phyloP scores from a whole-genome alignment of 2,888 invertebrate species.

The Cataglyphis cursor region DNA sequence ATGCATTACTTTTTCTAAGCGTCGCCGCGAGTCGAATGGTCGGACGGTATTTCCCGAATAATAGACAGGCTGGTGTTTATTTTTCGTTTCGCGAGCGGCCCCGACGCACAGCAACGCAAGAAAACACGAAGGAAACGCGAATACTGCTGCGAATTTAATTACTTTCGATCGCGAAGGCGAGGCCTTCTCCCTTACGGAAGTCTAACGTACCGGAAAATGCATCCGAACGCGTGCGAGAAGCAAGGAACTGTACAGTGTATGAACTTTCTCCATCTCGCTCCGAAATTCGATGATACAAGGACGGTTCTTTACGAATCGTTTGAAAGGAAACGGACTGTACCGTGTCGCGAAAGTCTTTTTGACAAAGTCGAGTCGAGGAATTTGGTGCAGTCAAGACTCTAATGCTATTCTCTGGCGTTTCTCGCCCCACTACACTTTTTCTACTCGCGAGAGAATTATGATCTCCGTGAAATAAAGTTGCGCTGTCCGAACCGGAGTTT shows the following conservation, averaged over 20 bases:
- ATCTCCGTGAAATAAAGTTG: constrained; percentile 51
- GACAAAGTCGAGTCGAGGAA: constrained; percentile 27
- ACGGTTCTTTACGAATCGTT: background rate
- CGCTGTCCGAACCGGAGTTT: constrained; percentile 29
- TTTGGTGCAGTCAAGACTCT: background rate
- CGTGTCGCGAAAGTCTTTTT: constrained; percentile 2
- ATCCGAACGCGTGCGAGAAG: background rate
- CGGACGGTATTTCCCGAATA: constrained; percentile 49
- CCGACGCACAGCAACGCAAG: background rate
- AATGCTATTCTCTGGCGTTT: background rate
- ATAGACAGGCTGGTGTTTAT: constrained; percentile 44
- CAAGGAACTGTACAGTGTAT: background rate
- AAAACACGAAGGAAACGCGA: background rate
- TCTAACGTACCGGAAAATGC: constrained; percentile 44
- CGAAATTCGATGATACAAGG: constrained; percentile 2
- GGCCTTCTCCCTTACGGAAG: constrained; percentile 24
- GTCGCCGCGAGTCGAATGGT: constrained; percentile 47
- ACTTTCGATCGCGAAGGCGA: constrained; percentile 55
- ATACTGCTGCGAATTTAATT: constrained; percentile 55
- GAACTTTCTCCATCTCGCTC: constrained; percentile 19
- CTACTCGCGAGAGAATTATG: constrained; percentile 43
- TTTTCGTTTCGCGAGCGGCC: constrained; percentile 31
- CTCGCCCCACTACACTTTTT: background rate
- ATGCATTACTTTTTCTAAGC: constrained; percentile 59
- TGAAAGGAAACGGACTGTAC: constrained; percentile 29